phyloP scores from a whole-genome alignment of 2,797 vertebrate species.

The Leucoraja ocellata region DNA sequence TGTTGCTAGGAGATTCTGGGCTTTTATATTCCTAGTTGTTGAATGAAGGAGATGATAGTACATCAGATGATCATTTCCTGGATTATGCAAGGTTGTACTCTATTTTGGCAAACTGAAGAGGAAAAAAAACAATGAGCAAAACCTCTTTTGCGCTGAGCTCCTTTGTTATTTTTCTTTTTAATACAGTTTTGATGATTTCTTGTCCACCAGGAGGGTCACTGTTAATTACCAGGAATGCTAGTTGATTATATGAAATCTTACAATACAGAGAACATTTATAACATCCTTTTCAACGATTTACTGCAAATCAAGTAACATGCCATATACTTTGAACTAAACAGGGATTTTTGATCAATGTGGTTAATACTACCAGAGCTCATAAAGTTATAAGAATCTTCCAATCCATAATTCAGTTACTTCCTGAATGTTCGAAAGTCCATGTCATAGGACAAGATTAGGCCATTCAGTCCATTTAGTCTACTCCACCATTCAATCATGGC shows the following conservation, averaged over 20 bases:
- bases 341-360: not conserved
- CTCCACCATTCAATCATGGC: no score
- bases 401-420: not conserved
- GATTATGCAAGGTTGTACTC: not conserved
- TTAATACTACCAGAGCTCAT: not conserved
- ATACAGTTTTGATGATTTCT: no score
- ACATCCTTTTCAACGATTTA: not conserved
- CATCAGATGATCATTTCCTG: no score
- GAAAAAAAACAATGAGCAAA: not conserved
- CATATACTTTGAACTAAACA: not conserved
- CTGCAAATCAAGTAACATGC: not conserved
- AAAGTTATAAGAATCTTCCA: not conserved
- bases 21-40: conserved; percentile 6
- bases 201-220: not conserved
- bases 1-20: conserved; percentile 12
- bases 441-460: no score
- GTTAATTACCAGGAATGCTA: not conserved
- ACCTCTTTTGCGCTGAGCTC: not conserved
- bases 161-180: not conserved
- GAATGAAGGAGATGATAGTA: not conserved
- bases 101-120: not conserved
- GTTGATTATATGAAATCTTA: not conserved
- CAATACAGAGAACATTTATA: not conserved
- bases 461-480: no score
- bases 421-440: not conserved